These are phyloP conservation scores for Lycocorax pyrrhopterus DNA, from an alignment of 2,113 vertebrate genomes.

Conservation along the genomic window DNA sequence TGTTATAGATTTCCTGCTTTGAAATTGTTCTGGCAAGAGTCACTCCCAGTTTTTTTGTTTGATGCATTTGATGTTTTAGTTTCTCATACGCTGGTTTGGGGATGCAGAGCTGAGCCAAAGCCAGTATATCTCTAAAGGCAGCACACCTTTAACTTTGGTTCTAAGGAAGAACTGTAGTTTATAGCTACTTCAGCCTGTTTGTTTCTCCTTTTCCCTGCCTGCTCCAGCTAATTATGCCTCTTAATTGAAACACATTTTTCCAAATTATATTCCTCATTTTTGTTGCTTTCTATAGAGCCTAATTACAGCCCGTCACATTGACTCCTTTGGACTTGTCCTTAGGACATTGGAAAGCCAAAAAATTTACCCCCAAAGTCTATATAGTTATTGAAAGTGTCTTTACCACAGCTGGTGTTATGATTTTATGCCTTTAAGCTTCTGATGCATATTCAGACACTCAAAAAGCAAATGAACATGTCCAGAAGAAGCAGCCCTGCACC, in stretches of 20 bases:
- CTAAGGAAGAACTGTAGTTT: not conserved
- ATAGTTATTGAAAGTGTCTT: slow-evolving; percentile 19
- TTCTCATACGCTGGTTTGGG: accelerated
- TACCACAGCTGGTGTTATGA: not conserved
- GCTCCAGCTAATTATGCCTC: not conserved
- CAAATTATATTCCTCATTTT: not conserved
- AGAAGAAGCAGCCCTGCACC: slow-evolving; percentile 2
- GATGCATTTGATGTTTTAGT: not conserved
- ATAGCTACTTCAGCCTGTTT: not conserved
- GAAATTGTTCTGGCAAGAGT: not conserved
- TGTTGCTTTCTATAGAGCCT: not conserved
- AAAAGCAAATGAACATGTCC: slow-evolving; percentile 3
- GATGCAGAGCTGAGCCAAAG: not conserved
- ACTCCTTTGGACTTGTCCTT: slow-evolving; percentile 9
- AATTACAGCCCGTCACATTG: not conserved
- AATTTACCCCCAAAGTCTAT: not conserved
- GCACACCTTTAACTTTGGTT: not conserved
- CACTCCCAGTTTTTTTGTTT: not conserved
- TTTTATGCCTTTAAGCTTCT: slow-evolving; percentile 55
- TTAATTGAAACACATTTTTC: not conserved
- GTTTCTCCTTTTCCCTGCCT: not conserved
- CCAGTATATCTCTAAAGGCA: not conserved
- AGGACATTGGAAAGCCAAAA: not conserved
- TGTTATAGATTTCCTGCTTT: not conserved
- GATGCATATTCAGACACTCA: slow-evolving; percentile 48